These are phyloP conservation scores for Clarias macrocephalus DNA, from an alignment of 2,113 vertebrate species.

Conservation along the genomic window DNA sequence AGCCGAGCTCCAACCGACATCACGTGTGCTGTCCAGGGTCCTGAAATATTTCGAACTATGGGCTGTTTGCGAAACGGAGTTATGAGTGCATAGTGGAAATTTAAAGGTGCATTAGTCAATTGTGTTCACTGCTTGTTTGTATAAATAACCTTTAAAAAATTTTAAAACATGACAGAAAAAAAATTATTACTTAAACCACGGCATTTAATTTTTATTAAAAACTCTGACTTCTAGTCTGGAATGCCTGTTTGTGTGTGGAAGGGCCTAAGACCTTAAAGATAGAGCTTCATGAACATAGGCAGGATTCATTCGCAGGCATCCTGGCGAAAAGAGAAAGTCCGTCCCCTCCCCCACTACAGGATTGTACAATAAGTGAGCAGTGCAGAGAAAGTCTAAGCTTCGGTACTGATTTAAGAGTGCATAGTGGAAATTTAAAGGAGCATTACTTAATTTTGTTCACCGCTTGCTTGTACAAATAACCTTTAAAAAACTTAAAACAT, in stretches of 20 bases:
- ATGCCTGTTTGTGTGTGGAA: not conserved
- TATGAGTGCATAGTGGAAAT: not conserved
- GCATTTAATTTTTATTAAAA: not conserved
- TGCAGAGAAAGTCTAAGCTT: not conserved
- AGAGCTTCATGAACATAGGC: not conserved
- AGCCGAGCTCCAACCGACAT: not conserved
- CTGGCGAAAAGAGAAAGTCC: too few species aligned
- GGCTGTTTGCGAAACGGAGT: not conserved
- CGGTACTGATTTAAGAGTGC: not conserved
- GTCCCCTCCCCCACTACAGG: too few species aligned
- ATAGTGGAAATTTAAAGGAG: not conserved
- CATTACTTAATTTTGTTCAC: not conserved
- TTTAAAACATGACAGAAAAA: not conserved
- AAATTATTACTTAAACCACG: not conserved
- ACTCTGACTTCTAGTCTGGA: not conserved
- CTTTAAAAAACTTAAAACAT: not conserved
- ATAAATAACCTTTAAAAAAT: not conserved
- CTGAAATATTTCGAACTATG: not conserved
- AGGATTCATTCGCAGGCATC: not conserved
- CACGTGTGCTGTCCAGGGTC: constrained; percentile 25
- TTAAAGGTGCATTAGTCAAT: not conserved
- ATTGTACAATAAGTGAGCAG: not conserved
- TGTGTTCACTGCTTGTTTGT: not conserved
- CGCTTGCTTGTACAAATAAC: not conserved
- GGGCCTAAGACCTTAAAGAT: not conserved